Conservation (phyloP, 2,797 vertebrate species). For the Threskiornis aethiopicus region DNA sequence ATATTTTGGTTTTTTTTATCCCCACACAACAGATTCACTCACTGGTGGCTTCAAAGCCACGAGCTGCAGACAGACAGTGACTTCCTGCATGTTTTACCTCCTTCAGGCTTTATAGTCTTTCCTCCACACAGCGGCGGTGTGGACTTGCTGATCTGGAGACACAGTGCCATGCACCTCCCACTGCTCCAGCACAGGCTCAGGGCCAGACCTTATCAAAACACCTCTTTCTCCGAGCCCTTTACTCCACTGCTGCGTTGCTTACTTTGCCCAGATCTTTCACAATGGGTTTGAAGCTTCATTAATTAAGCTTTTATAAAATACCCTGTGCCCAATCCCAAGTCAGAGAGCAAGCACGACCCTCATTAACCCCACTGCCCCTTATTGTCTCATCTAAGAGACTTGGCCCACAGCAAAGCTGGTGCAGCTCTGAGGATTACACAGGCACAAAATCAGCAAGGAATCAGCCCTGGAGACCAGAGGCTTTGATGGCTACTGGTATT, state of each 20-base stretch:
- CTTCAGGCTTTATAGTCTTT: not conserved
- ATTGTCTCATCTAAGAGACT: not conserved
- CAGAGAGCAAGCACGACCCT: not conserved
- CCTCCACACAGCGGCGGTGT: not conserved
- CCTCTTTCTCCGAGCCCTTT: not conserved
- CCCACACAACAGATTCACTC: no score
- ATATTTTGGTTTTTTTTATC: not conserved
- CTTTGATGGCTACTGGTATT: not conserved
- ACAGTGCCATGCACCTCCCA: not conserved
- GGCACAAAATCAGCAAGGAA: not conserved
- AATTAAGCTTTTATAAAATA: not conserved
- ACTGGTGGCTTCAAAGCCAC: not conserved
- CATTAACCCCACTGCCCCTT: not conserved
- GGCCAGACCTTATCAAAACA: not conserved
- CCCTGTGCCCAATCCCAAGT: no score
- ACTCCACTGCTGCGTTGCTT: rapidly evolving
- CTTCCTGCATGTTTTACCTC: not conserved
- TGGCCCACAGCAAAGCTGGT: not conserved
- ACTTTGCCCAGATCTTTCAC: not conserved
- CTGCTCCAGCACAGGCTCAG: not conserved
- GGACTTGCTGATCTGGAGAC: not conserved
- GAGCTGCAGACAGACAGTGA: not conserved
- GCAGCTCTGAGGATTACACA: not conserved
- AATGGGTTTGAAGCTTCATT: not conserved
- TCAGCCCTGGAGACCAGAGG: not conserved